Evolutionary conservation across 2,888 invertebrate species (phyloP).

Genomic region (Amblyteles armatorius): DNA sequence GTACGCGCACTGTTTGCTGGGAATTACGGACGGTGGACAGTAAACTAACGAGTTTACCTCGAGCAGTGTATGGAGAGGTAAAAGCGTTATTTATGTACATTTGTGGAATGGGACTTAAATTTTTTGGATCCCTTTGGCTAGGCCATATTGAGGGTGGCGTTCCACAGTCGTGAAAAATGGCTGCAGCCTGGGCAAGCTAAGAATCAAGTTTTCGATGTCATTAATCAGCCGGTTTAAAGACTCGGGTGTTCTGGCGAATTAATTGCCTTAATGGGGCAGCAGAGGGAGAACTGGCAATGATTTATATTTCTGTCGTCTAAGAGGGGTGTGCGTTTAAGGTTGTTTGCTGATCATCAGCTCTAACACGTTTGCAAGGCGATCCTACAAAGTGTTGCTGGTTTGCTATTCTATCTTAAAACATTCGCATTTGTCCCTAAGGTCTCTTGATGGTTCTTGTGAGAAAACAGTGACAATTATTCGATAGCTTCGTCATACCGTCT

Average conservation of each 20-base stretch:
- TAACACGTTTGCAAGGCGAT: not conserved
- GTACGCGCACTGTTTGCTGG: conserved; percentile 20
- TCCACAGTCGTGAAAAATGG: no score
- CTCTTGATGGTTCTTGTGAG: not conserved
- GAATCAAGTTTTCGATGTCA: conserved; percentile 5
- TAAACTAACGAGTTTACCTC: conserved; percentile 76
- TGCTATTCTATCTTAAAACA: not conserved
- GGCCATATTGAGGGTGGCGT: no score
- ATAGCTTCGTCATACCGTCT: not conserved
- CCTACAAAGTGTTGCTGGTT: not conserved
- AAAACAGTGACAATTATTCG: not conserved
- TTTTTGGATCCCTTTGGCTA: not conserved
- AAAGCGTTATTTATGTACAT: conserved; percentile 10
- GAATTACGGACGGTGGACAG: conserved; percentile 74
- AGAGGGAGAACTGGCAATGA: not conserved
- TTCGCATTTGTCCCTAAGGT: not conserved
- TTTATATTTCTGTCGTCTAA: no score
- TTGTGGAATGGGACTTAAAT: conserved; percentile 1
- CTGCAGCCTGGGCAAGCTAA: no score
- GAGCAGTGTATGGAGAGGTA: conserved; percentile 9
- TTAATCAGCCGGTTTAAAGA: conserved; percentile 16
- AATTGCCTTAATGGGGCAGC: not conserved
- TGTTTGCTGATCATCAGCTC: no score
- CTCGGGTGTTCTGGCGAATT: conserved; percentile 3
- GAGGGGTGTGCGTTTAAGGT: no score